These are phyloP conservation scores for Rhagophthalmus giganteus DNA, from an alignment of 2,888 invertebrate genomes.

Conservation along the genomic window DNA sequence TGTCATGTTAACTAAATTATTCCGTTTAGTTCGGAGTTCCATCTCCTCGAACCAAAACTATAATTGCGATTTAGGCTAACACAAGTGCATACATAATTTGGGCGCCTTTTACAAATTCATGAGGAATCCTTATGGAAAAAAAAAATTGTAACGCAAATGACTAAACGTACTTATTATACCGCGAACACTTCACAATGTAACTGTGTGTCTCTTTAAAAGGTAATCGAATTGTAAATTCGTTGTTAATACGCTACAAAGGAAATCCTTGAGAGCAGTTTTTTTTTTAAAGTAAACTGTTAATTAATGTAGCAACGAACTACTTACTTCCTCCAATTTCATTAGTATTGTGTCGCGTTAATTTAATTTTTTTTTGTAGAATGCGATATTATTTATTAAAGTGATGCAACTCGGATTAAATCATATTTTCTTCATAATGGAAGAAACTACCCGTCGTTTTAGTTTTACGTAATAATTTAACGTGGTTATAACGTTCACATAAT, in stretches of 20 bases:
- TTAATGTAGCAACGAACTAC: conserved; percentile 16
- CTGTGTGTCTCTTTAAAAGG: conserved; percentile 20
- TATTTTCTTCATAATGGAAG: not conserved
- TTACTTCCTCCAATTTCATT: conserved; percentile 13
- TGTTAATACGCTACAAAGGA: conserved; percentile 18
- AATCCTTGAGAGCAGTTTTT: conserved; percentile 22
- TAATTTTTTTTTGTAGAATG: conserved; percentile 1
- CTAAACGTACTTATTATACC: conserved; percentile 9
- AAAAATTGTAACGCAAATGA: conserved; percentile 7
- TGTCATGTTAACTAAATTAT: conserved; percentile 53
- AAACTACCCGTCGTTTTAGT: not conserved
- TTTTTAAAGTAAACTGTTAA: conserved; percentile 12
- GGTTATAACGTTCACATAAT: not conserved
- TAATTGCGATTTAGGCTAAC: not conserved
- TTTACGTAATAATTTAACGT: not conserved
- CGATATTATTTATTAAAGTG: not conserved
- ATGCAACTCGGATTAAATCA: not conserved
- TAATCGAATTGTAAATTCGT: conserved; percentile 18
- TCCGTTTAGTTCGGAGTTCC: conserved; percentile 41
- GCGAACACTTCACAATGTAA: conserved; percentile 11
- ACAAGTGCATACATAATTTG: not conserved
- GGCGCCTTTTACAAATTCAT: conserved; percentile 1
- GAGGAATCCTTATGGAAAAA: not conserved
- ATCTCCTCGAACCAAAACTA: conserved; percentile 5
- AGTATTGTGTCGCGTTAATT: conserved; percentile 15